Evolutionary conservation across 2,888 invertebrate species (phyloP).

Genomic region (Drosophila mulleri): DNA sequence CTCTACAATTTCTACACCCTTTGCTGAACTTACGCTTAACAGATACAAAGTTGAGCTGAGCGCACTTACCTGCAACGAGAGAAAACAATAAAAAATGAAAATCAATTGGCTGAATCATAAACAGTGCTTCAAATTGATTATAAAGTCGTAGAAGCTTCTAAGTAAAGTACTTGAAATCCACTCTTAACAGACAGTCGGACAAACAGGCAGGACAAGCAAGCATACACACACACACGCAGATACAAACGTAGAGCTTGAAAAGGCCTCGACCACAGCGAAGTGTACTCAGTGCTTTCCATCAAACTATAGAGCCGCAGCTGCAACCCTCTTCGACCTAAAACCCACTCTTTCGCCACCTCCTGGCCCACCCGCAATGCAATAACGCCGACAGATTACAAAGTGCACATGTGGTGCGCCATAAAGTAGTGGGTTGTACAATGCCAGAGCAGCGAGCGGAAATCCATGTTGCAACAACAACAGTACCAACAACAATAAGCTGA

Average conservation of each 20-base stretch:
- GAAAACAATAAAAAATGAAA: conserved; percentile 55
- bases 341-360: not conserved
- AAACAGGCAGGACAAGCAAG: conserved; percentile 9
- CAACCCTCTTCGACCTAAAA: not conserved
- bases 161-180: conserved; percentile 50
- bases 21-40: conserved; percentile 41
- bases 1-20: not conserved
- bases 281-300: conserved; percentile 59
- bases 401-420: conserved; percentile 79
- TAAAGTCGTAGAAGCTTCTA: conserved; percentile 48
- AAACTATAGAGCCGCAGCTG: not conserved
- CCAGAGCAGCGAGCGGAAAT: conserved; percentile 61
- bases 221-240: not conserved
- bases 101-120: conserved; percentile 62
- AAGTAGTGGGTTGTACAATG: conserved; percentile 69
- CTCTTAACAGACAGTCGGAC: conserved; percentile 22
- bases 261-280: conserved; percentile 57
- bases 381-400: conserved; percentile 81
- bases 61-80: conserved; percentile 60
- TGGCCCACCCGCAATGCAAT: conserved; percentile 70
- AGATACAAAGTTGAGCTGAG: conserved; percentile 46
- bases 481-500: conserved; percentile 31
- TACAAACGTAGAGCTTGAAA: conserved; percentile 34
- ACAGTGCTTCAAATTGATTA: conserved; percentile 57
- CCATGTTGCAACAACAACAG: conserved; percentile 65